These are phyloP conservation scores for Apogon talboti DNA, from an alignment of 2,797 vertebrate species.

Conservation along the genomic window DNA sequence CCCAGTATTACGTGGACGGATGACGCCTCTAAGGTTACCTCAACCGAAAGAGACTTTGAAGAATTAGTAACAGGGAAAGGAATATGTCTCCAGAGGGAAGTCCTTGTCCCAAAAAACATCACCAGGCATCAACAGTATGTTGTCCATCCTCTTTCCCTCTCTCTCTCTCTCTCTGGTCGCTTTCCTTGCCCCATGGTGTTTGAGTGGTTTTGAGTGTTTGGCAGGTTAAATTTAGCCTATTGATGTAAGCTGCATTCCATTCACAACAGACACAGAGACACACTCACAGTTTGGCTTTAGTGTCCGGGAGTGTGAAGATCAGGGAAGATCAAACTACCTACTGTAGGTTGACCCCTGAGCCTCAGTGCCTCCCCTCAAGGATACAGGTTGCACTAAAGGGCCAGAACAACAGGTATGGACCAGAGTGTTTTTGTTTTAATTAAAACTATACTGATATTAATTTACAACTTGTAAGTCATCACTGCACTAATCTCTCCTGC, in stretches of 20 bases:
- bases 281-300: conserved; percentile 87
- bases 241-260: conserved; percentile 98
- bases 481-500: neutral
- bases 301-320: conserved; percentile 90
- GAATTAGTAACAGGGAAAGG: conserved; percentile 25
- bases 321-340: conserved; percentile 83
- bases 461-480: neutral
- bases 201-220: conserved; percentile 92
- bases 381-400: conserved; percentile 67
- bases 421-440: conserved; percentile 24
- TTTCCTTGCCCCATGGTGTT: conserved; percentile 73
- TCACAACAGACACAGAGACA: conserved; percentile 88
- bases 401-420: conserved; percentile 79
- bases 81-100: conserved; percentile 22
- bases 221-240: conserved; percentile 95
- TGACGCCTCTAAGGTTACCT: conserved; percentile 12
- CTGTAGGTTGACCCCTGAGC: conserved; percentile 80
- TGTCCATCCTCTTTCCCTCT: conserved; percentile 43
- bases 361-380: conserved; percentile 74
- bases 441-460: neutral
- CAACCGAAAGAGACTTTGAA: conserved; percentile 31
- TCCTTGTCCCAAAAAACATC: conserved; percentile 23
- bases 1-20: neutral
- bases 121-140: conserved; percentile 14
- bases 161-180: conserved; percentile 44